Evolutionary conservation across 2,113 vertebrate genomes (phyloP).

Genomic region (Larimichthys polyactis): DNA sequence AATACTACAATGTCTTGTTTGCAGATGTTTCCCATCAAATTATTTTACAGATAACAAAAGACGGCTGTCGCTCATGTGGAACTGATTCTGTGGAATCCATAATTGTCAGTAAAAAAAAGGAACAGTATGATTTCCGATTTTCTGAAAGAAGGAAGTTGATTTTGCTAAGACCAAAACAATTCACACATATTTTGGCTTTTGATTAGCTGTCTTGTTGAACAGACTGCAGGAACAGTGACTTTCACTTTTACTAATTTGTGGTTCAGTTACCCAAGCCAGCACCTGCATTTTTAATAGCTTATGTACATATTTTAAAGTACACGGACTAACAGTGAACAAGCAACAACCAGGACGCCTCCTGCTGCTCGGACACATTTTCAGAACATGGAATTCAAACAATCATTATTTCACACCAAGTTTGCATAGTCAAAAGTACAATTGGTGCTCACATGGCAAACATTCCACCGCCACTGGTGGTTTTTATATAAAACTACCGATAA

Average conservation of each 20-base stretch:
- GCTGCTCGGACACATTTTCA: not conserved
- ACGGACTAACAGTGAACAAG: not conserved
- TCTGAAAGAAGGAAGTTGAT: too few species aligned
- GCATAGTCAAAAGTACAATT: slow-evolving; percentile 13
- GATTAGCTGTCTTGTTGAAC: not conserved
- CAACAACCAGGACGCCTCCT: not conserved
- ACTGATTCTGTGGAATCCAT: too few species aligned
- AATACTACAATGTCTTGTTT: too few species aligned
- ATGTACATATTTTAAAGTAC: not conserved
- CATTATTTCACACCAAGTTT: slow-evolving; percentile 24
- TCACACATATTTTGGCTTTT: not conserved
- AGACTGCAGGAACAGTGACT: too few species aligned
- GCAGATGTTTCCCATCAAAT: too few species aligned
- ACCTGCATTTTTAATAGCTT: not conserved
- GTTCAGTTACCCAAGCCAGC: not conserved
- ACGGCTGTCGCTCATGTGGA: too few species aligned
- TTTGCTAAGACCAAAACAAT: too few species aligned
- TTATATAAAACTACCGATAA: not conserved
- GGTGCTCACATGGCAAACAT: slow-evolving; percentile 9
- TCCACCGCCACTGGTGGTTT: not conserved
- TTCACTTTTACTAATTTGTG: not conserved
- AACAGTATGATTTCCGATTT: too few species aligned
- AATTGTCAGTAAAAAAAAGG: too few species aligned
- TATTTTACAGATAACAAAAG: too few species aligned
- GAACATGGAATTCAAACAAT: not conserved